phyloP scores from a whole-genome alignment of 2,888 invertebrate genomes.

The Bugula neritina region DNA sequence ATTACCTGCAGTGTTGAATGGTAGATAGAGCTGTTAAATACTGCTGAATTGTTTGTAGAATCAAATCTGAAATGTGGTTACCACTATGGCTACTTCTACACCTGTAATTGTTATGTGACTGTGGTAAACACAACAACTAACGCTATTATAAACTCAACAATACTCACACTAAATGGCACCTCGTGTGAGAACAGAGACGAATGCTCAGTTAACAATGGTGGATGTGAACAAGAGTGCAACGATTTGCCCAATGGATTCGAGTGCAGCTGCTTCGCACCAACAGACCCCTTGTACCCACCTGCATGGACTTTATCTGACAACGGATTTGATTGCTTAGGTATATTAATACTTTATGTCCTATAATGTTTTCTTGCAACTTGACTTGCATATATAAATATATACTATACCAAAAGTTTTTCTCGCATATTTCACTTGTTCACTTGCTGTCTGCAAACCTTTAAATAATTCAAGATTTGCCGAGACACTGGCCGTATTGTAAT shows the following conservation, averaged over 20 bases:
- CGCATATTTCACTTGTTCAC: too few relatives aligned
- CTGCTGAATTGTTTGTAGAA: too few relatives aligned
- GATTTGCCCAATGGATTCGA: slow-evolving; percentile 58
- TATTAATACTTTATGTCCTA: too few relatives aligned
- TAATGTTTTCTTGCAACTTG: too few relatives aligned
- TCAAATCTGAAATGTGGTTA: not conserved
- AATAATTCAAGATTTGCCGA: too few relatives aligned
- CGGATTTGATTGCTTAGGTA: slow-evolving; percentile 23
- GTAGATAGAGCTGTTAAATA: too few relatives aligned
- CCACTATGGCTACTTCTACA: not conserved
- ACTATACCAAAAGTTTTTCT: too few relatives aligned
- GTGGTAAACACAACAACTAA: not conserved
- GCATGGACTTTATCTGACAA: not conserved
- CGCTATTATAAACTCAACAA: not conserved
- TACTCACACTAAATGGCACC: slow-evolving; percentile 23
- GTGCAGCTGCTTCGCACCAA: slow-evolving; percentile 22
- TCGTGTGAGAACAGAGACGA: slow-evolving; percentile 37
- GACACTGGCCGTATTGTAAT: too few relatives aligned
- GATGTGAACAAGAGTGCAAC: slow-evolving; percentile 75
- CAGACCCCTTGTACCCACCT: not conserved
- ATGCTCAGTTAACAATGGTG: slow-evolving; percentile 63
- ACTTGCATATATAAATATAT: too few relatives aligned
- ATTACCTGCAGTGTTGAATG: too few relatives aligned
- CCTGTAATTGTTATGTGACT: not conserved
- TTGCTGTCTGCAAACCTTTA: too few relatives aligned